A percentile compares a stretch with the other conserved stretches of the same genome.
Evolutionary conservation across 2,113 vertebrate genomes (phyloP).

Genomic region (Ptilorrhoa leucosticta): DNA sequence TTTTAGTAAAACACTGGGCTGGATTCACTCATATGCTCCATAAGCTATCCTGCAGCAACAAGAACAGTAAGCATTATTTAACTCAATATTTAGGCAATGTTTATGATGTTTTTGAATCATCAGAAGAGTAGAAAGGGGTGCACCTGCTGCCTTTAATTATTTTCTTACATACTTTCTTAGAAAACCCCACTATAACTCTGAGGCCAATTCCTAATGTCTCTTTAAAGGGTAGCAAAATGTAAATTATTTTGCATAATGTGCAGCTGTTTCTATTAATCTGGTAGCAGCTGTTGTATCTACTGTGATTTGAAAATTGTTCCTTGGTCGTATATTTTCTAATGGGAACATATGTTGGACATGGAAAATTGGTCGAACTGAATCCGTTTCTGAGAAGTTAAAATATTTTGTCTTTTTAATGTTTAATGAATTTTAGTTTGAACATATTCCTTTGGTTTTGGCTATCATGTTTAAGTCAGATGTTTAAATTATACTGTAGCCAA

Average conservation of each 20-base stretch:
- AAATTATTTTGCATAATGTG: not conserved
- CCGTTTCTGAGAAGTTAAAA: not conserved
- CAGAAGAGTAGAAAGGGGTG: not conserved
- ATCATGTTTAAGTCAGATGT: not conserved
- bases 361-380: not conserved
- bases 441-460: not conserved
- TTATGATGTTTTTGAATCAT: not conserved
- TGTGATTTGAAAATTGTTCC: not conserved
- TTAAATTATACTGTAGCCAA: not conserved
- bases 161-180: not conserved
- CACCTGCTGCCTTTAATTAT: not conserved
- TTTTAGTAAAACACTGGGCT: not conserved
- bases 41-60: not conserved
- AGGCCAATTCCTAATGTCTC: not conserved
- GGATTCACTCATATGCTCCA: not conserved
- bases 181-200: not conserved
- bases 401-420: not conserved
- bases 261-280: not conserved
- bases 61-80: not conserved
- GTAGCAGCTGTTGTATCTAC: not conserved
- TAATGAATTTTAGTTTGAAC: not conserved
- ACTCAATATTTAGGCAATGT: not conserved
- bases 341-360: not conserved
- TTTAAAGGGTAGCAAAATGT: not conserved
- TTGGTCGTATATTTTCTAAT: not conserved